Conservation (phyloP, 2,888 invertebrate species). For the Lucinisca nassula region DNA sequence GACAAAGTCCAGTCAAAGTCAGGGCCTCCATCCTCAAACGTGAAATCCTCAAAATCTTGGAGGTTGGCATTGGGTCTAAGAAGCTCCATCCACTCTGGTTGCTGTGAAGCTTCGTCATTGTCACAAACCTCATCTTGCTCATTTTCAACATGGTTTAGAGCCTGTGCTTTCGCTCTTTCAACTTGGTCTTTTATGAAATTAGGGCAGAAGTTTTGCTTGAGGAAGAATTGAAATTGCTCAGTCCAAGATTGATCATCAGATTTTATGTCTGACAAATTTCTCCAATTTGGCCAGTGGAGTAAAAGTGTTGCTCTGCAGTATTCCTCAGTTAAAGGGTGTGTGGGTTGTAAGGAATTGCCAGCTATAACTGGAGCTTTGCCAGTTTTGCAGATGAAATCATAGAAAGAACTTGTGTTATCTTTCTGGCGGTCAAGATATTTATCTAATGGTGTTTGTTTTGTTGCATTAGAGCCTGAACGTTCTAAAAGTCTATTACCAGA, state of each 20-base stretch:
- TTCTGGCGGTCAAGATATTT: not conserved
- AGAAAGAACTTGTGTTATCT: not conserved
- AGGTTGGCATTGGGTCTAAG: slow-evolving; percentile 35
- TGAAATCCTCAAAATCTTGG: slow-evolving; percentile 33
- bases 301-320: not conserved
- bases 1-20: slow-evolving; percentile 54
- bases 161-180: not conserved
- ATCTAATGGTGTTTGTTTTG: not conserved
- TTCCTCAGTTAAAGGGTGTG: not conserved
- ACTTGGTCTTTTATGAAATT: not conserved
- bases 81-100: slow-evolving; percentile 70
- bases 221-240: not conserved
- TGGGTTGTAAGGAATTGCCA: not conserved
- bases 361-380: slow-evolving; percentile 24
- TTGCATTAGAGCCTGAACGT: not conserved
- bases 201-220: slow-evolving; percentile 17
- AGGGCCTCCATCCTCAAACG: slow-evolving; percentile 72
- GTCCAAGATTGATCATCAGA: not conserved
- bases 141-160: not conserved
- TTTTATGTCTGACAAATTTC: not conserved
- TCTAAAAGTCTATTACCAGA: slow-evolving; percentile 50
- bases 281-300: not conserved
- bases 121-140: not conserved
- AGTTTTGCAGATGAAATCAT: slow-evolving; percentile 10
- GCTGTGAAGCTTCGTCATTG: not conserved